phyloP scores from a whole-genome alignment of 2,888 invertebrate genomes.

The Oligia fasciuncula region DNA sequence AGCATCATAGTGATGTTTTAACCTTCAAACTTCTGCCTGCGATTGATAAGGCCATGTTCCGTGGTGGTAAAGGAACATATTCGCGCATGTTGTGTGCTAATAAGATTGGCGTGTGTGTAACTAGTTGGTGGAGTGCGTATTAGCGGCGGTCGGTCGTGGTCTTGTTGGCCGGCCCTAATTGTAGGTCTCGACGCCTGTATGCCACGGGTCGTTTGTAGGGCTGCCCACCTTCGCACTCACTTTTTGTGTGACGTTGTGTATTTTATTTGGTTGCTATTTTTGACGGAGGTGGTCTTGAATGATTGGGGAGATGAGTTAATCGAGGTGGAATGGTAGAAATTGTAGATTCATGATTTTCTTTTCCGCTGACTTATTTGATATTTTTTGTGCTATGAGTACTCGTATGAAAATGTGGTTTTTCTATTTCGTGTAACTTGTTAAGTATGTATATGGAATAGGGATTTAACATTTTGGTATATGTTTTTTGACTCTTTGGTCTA shows the following conservation, averaged over 20 bases:
- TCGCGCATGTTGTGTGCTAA: slow-evolving; percentile 45
- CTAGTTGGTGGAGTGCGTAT: slow-evolving; percentile 87
- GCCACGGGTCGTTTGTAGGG: slow-evolving; percentile 79
- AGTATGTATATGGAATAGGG: no score
- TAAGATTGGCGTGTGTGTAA: slow-evolving; percentile 73
- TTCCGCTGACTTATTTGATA: neutral
- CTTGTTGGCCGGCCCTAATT: slow-evolving; percentile 86
- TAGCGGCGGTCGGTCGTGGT: slow-evolving; percentile 79
- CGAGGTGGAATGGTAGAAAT: neutral
- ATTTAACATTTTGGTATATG: no score
- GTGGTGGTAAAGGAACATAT: slow-evolving; percentile 58
- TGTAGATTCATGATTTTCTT: neutral
- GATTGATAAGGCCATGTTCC: slow-evolving; percentile 55
- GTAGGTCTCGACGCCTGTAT: slow-evolving; percentile 88
- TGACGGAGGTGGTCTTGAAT: neutral
- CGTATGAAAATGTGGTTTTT: no score
- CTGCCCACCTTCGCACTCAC: slow-evolving; percentile 60
- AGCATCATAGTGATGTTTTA: slow-evolving; percentile 76
- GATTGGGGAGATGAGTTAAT: neutral
- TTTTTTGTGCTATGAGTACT: neutral
- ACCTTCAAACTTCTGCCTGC: slow-evolving; percentile 69
- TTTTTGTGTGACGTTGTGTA: neutral
- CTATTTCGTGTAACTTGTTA: no score
- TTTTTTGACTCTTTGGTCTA: no score
- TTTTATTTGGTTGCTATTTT: slow-evolving; percentile 13